Evolutionary conservation across 2,888 invertebrate genomes (phyloP).

Genomic region (Tipula unca): DNA sequence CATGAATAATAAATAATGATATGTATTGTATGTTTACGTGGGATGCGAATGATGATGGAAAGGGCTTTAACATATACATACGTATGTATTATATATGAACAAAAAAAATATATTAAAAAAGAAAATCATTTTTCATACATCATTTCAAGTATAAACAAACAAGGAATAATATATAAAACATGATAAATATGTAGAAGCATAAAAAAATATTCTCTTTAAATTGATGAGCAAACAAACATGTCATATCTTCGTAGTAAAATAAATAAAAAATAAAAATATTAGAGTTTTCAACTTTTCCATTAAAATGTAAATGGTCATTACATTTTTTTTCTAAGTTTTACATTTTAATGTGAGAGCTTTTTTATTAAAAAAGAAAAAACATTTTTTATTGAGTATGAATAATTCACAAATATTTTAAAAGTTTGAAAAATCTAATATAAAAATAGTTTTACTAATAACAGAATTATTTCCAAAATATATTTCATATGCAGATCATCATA

Average conservation of each 20-base stretch:
- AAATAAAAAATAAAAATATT: not conserved
- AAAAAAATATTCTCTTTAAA: not conserved
- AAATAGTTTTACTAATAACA: too few relatives aligned
- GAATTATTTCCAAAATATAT: too few relatives aligned
- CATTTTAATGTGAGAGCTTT: not conserved
- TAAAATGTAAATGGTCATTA: not conserved
- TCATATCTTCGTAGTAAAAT: not conserved
- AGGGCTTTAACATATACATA: not conserved
- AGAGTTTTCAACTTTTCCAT: not conserved
- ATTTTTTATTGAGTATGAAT: too few relatives aligned
- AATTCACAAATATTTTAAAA: too few relatives aligned
- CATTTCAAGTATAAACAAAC: not conserved
- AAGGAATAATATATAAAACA: not conserved
- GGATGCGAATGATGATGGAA: not conserved
- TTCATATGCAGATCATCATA: too few relatives aligned
- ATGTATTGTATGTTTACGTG: not conserved
- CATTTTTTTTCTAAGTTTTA: not conserved
- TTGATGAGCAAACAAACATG: not conserved
- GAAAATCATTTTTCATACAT: not conserved
- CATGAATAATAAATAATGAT: slow-evolving; percentile 8
- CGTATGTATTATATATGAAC: not conserved
- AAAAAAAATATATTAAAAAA: not conserved
- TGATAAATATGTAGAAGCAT: not conserved
- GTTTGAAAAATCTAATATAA: too few relatives aligned
- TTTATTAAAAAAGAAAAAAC: too few relatives aligned